Percentiles rank a stretch among this genome's conserved stretches.
phyloP scores from a whole-genome alignment of 2,888 invertebrate genomes.

The Scaptomyza tumidula region DNA sequence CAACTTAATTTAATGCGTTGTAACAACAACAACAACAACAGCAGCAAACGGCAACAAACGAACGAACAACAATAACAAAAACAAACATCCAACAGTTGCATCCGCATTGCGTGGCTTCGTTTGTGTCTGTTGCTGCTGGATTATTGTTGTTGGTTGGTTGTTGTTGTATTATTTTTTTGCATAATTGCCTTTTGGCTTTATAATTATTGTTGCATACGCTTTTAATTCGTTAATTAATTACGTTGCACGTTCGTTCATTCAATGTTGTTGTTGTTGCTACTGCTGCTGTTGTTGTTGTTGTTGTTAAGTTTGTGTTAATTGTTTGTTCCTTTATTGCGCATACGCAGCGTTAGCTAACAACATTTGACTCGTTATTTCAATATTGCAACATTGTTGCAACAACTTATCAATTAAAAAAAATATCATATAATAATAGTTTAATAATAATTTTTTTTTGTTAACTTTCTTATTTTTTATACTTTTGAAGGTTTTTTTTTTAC shows the following conservation, averaged over 20 bases:
- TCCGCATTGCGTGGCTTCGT: constrained; percentile 73
- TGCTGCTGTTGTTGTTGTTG: constrained; percentile 13
- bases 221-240: constrained; percentile 77
- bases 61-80: constrained; percentile 32
- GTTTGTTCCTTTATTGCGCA: constrained; percentile 44
- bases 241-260: constrained; percentile 35
- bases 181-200: constrained; percentile 75
- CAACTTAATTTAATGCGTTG: constrained; percentile 81
- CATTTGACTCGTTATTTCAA: too few species aligned
- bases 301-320: constrained; percentile 20
- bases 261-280: background rate
- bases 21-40: constrained; percentile 57
- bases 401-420: too few species aligned
- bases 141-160: background rate
- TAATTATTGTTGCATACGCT: constrained; percentile 77
- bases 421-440: too few species aligned
- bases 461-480: too few species aligned
- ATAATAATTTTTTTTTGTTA: too few species aligned
- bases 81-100: constrained; percentile 67
- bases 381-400: too few species aligned
- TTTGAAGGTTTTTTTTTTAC: too few species aligned
- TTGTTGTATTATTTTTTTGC: constrained; percentile 48
- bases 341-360: constrained; percentile 48
- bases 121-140: constrained; percentile 18
- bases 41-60: constrained; percentile 23